A percentile compares a stretch with the other conserved stretches of the same genome.
Evolutionary conservation across 1,140 invertebrate genomes (phyloP).

Genomic region (Pentalonia nigronervosa): DNA sequence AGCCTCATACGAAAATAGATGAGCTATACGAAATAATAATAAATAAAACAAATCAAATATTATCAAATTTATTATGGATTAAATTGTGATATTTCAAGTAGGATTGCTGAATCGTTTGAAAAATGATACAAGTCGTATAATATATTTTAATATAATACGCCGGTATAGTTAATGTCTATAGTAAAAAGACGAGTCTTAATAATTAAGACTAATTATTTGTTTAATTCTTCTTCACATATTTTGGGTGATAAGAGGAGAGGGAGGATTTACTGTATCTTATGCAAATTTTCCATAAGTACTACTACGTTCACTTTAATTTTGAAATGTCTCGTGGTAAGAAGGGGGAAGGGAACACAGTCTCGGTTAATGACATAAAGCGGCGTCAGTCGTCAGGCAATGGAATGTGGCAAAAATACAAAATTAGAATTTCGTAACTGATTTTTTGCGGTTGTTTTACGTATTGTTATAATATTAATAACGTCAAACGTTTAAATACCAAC

Average conservation of each 20-base stretch:
- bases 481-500: not conserved
- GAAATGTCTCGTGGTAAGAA: not conserved
- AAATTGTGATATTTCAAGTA: not conserved
- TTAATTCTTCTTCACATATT: not conserved
- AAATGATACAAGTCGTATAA: not conserved
- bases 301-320: not conserved
- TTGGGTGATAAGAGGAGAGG: not conserved
- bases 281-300: not conserved
- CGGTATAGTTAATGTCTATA: not conserved
- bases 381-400: not conserved
- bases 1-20: slow-evolving; percentile 48
- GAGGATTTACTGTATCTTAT: not conserved
- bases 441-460: not conserved
- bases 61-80: not conserved
- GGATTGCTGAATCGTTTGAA: not conserved
- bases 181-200: not conserved
- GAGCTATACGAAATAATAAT: not conserved
- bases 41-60: not conserved
- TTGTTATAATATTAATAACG: too few species aligned
- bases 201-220: not conserved
- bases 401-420: slow-evolving; percentile 28
- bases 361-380: not conserved
- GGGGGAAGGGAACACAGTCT: not conserved
- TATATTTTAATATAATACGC: not conserved
- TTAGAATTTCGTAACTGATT: not conserved